Conservation (phyloP, 2,113 vertebrate species). For the Rhea pennata region DNA sequence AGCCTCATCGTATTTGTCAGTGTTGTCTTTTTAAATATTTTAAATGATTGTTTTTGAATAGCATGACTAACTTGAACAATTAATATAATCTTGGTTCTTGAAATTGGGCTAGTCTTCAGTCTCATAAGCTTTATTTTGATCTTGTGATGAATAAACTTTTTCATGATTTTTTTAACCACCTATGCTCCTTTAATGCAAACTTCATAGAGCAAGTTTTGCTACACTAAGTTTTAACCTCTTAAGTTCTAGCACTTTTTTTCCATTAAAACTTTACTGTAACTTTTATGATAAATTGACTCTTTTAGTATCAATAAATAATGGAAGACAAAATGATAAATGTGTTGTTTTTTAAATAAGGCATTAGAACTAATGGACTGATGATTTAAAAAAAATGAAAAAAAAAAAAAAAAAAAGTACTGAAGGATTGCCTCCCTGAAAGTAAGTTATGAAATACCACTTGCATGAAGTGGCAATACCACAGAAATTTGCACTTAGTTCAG, state of each 20-base stretch:
- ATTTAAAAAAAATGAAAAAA: no score
- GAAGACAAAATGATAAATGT: background rate
- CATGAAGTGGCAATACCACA: rapidly evolving
- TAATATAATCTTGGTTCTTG: background rate
- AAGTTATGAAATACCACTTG: background rate
- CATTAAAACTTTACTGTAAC: background rate
- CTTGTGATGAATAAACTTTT: conserved; percentile 1
- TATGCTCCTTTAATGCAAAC: background rate
- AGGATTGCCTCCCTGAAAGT: background rate
- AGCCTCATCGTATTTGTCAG: background rate
- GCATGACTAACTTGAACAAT: background rate
- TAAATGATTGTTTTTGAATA: background rate
- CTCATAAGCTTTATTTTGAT: background rate
- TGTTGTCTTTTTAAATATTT: background rate
- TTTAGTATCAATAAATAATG: conserved; percentile 22
- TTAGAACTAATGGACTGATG: background rate
- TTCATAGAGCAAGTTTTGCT: background rate
- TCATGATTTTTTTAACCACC: background rate
- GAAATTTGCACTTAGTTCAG: background rate
- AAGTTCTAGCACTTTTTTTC: background rate
- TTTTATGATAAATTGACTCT: background rate
- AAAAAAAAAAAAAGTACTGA: background rate
- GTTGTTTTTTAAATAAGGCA: background rate
- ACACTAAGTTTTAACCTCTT: background rate
- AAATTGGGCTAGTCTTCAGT: background rate